Evolutionary conservation across 2,888 invertebrate species (phyloP).

Genomic region (Ellobium chinense): DNA sequence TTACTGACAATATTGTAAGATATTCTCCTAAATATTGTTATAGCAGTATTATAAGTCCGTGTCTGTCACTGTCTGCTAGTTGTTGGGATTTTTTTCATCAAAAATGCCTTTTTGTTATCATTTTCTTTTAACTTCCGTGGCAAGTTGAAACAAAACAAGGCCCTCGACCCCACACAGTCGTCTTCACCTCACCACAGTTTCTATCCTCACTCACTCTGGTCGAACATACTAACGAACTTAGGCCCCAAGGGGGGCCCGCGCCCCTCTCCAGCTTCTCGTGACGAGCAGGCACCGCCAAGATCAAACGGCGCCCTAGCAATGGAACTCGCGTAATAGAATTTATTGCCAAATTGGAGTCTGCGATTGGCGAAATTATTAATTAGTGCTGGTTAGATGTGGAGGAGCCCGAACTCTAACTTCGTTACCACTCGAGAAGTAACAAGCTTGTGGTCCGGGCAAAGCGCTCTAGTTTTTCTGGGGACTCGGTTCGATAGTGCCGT

Average conservation of each 20-base stretch:
- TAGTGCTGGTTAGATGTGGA: slow-evolving; percentile 47
- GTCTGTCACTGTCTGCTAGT: too few relatives aligned
- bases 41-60: too few relatives aligned
- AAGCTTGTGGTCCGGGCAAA: slow-evolving; percentile 28
- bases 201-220: background rate
- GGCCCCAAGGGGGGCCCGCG: slow-evolving; percentile 13
- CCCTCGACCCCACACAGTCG: background rate
- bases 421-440: slow-evolving; percentile 43
- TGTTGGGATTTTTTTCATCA: too few relatives aligned
- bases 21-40: too few relatives aligned
- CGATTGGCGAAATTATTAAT: slow-evolving; percentile 55
- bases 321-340: slow-evolving; percentile 48
- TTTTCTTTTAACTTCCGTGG: background rate
- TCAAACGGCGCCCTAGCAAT: slow-evolving; percentile 36
- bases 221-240: slow-evolving; percentile 32
- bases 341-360: slow-evolving; percentile 42
- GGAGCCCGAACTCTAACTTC: slow-evolving; percentile 37
- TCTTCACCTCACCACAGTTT: background rate
- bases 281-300: slow-evolving; percentile 9
- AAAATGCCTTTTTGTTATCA: too few relatives aligned
- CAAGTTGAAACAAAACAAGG: background rate
- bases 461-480: slow-evolving; percentile 24
- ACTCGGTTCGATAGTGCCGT: background rate
- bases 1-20: too few relatives aligned
- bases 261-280: background rate